Base-by-base conservation (phyloP, 2,888 invertebrate species). In the Rhogogaster chlorosoma region DNA sequence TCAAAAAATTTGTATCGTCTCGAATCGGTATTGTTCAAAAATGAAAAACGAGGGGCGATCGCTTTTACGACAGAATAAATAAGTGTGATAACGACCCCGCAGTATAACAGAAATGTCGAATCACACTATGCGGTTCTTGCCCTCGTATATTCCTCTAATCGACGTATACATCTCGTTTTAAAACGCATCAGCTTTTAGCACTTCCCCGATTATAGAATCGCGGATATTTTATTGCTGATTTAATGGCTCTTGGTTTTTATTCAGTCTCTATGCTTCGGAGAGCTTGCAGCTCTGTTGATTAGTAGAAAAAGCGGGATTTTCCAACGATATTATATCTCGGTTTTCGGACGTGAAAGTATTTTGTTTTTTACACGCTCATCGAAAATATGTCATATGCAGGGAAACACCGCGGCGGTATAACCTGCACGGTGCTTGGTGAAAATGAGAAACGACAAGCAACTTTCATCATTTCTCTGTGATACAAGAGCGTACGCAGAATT, bases 371-470 rank as follows among this genome's bases (percentile, higher is more conserved):
- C 0, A 29, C 12, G 32, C 67, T 67, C 18, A 42, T 73, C 18
- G 71, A 73, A n/a, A 73, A 73, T 38, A 22, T 42, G 71, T 73
- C 71, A 42, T 73, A 73, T 42, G 71, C 71, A 73, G 71, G 42
- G 9, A 0, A 36, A 36, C 70, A n/a, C 42, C 26, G 6, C 32
- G 22, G 0, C 2, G 49, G 57, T 22, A n/a, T n/a, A n/a, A 45
- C 15, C 9, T 9, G 42, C 6, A n/a, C 61, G 61, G 61, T 61
- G 61, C 61, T 61, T 12, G 10, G 26, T 32, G 32, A 18, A 67
- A 67, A 67, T 67, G 67, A 67, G 71, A 73, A 42, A 73, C 42
- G 42, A 73, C 71, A 42, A 42, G 22, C n/a, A 73, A 26, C 71
- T 73, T 73, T 42, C 71, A 73, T 73, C 42, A 42, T 73, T 67